Percentiles rank a stretch among this genome's conserved stretches.
These are phyloP conservation scores for Falco punctatus DNA, from an alignment of 2,113 vertebrate genomes.

Conservation along the genomic window DNA sequence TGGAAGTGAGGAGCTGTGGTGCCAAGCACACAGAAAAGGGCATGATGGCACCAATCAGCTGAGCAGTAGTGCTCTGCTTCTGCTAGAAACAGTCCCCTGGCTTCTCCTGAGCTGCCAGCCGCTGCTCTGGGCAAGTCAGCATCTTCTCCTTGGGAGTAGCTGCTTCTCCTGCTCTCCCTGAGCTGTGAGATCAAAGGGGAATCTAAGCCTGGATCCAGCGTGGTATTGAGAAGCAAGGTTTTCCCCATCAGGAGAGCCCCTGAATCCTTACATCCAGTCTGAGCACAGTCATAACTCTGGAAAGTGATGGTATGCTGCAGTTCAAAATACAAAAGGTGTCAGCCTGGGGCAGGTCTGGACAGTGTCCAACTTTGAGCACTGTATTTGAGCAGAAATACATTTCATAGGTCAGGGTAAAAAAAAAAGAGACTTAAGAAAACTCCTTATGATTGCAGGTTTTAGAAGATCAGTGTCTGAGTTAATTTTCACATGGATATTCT, in stretches of 20 bases:
- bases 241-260: neutral
- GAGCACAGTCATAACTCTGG: neutral
- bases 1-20: neutral
- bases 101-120: neutral
- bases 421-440: neutral
- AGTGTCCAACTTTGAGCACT: neutral
- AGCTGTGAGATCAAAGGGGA: neutral
- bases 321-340: neutral
- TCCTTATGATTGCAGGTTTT: neutral
- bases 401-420: neutral
- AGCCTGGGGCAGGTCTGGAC: neutral
- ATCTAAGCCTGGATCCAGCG: neutral
- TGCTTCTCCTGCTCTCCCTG: neutral
- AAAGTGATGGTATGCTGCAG: neutral
- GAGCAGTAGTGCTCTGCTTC: neutral
- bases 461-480: neutral
- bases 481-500: neutral
- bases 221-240: neutral
- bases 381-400: neutral
- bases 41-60: neutral
- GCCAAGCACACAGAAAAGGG: neutral
- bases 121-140: neutral
- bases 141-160: neutral
- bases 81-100: neutral
- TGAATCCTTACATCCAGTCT: neutral